phyloP scores from a whole-genome alignment of 2,113 vertebrate genomes.

The Pholis gunnellus region DNA sequence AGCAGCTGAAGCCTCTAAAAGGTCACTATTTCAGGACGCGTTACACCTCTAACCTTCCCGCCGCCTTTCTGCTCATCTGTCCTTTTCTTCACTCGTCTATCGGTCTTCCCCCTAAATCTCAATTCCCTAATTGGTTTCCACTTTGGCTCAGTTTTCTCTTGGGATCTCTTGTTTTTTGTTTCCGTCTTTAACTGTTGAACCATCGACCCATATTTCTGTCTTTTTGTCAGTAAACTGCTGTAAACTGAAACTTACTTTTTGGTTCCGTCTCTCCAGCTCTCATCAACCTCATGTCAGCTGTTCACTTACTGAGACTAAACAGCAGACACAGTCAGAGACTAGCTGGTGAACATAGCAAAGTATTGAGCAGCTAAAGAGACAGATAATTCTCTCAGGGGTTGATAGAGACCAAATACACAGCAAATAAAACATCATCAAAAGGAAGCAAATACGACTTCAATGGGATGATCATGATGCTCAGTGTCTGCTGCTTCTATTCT shows the following conservation, averaged over 20 bases:
- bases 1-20: constrained; percentile 65
- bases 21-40: constrained; percentile 56
- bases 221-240: neutral
- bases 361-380: too few relatives aligned
- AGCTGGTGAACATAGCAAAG: too few relatives aligned
- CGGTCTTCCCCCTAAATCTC: neutral
- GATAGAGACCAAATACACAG: too few relatives aligned
- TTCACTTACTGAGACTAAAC: too few relatives aligned
- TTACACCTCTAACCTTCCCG: neutral
- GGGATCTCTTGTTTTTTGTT: neutral
- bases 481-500: too few relatives aligned
- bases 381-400: too few relatives aligned
- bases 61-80: constrained; percentile 19
- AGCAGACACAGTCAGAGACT: too few relatives aligned
- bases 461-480: too few relatives aligned
- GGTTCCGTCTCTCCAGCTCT: too few relatives aligned
- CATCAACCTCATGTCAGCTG: too few relatives aligned
- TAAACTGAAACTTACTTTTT: neutral
- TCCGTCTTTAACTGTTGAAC: neutral
- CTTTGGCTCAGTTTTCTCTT: neutral
- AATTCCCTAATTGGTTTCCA: neutral
- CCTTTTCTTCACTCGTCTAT: neutral
- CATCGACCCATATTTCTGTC: neutral
- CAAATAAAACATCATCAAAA: too few relatives aligned
- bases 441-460: too few relatives aligned